Conservation (phyloP, 2,797 vertebrate genomes). For the Acestrorhynchus altus region DNA sequence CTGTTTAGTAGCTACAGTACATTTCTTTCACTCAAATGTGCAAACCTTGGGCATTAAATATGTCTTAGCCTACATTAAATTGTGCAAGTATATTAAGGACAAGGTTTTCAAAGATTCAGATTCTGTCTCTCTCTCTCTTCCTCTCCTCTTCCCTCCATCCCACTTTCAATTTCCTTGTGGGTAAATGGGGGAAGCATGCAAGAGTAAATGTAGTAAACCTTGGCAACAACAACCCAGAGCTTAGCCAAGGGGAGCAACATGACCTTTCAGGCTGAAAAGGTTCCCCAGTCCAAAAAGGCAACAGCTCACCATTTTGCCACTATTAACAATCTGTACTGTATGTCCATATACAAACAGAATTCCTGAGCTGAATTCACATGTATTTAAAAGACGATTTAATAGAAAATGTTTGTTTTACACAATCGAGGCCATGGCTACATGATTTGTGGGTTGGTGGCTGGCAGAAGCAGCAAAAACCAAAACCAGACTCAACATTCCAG, state of each 20-base stretch:
- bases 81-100: background rate
- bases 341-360: background rate
- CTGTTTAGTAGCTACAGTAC: background rate
- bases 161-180: background rate
- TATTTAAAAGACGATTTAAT: background rate
- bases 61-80: background rate
- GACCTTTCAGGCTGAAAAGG: background rate
- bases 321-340: background rate
- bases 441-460: background rate
- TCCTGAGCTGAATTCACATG: background rate
- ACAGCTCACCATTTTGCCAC: constrained; percentile 3
- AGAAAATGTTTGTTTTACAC: background rate
- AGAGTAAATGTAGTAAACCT: background rate
- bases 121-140: background rate
- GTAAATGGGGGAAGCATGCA: background rate
- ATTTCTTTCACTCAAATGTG: background rate
- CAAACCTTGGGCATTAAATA: background rate
- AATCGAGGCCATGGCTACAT: background rate
- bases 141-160: background rate
- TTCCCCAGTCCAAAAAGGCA: constrained; percentile 2
- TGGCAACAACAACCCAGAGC: constrained; percentile 8
- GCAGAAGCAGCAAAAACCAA: background rate
- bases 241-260: background rate
- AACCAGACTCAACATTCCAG: background rate
- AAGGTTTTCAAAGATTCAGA: background rate